phyloP scores from a whole-genome alignment of 2,888 invertebrate genomes.

The Steinernema scapterisci region DNA sequence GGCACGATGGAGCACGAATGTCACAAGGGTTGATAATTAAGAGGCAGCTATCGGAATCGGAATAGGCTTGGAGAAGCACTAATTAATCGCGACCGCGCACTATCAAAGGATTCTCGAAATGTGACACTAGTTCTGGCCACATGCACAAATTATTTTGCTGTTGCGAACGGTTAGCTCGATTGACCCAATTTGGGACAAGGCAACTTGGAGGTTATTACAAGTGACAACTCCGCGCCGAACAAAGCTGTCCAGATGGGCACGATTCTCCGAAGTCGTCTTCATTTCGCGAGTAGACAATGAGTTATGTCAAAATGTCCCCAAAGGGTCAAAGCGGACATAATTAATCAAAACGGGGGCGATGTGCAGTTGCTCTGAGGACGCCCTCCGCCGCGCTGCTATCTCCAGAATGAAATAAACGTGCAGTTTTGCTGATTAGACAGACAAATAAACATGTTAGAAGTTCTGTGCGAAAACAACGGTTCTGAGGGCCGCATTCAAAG shows the following conservation, averaged over 20 bases:
- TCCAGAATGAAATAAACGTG: not conserved
- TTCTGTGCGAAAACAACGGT: too few species aligned
- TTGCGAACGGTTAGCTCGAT: not conserved
- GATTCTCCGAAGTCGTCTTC: not conserved
- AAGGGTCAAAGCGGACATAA: constrained; percentile 15
- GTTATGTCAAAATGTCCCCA: constrained; percentile 24
- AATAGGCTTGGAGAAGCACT: not conserved
- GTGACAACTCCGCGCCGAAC: not conserved
- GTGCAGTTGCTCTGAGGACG: not conserved
- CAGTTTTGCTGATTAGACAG: too few species aligned
- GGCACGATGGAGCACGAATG: too few species aligned
- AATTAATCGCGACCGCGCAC: not conserved
- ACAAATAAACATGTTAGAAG: too few species aligned
- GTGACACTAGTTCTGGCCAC: not conserved
- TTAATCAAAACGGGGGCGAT: constrained; percentile 24
- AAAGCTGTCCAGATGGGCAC: not conserved
- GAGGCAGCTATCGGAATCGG: not conserved
- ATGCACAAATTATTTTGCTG: not conserved
- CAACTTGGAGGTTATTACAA: too few species aligned
- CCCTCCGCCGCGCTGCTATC: not conserved
- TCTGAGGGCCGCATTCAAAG: not conserved
- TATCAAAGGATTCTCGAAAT: constrained; percentile 22
- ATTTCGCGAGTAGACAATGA: constrained; percentile 13
- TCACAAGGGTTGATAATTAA: not conserved
- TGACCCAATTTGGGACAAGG: constrained; percentile 3